Conservation (phyloP, 2,888 invertebrate species). For the Archips crataeganus region DNA sequence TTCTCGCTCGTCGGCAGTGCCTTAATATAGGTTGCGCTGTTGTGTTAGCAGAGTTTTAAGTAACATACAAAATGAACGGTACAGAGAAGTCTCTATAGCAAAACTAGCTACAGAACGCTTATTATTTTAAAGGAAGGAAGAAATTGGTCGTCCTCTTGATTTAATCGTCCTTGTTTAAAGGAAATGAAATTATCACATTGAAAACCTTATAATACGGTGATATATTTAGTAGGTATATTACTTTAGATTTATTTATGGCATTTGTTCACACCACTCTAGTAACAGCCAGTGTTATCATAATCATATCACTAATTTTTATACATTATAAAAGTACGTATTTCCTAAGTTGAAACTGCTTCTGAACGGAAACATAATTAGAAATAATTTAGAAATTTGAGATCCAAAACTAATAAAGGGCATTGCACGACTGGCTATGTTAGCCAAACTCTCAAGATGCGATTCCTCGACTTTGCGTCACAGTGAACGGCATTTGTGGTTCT, state of each 20-base stretch:
- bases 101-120: too few relatives aligned
- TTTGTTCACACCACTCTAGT: slow-evolving; percentile 18
- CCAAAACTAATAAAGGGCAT: slow-evolving; percentile 39
- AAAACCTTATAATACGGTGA: slow-evolving; percentile 50
- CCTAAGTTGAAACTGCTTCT: slow-evolving; percentile 1
- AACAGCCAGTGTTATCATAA: slow-evolving; percentile 34
- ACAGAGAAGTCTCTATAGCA: too few relatives aligned
- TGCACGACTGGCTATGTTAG: not conserved
- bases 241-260: slow-evolving; percentile 37
- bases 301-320: slow-evolving; percentile 14
- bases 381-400: slow-evolving; percentile 51
- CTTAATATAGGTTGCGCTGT: too few relatives aligned
- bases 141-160: too few relatives aligned
- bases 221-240: slow-evolving; percentile 50
- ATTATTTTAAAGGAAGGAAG: too few relatives aligned
- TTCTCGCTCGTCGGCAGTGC: too few relatives aligned
- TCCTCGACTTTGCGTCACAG: not conserved
- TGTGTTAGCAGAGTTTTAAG: too few relatives aligned
- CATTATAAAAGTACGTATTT: slow-evolving; percentile 3
- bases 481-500: not conserved
- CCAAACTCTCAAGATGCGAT: not conserved
- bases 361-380: not conserved
- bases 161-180: too few relatives aligned
- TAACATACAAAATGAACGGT: too few relatives aligned
- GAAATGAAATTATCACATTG: slow-evolving; percentile 54